Evolutionary conservation across 2,797 vertebrate species (phyloP).

Genomic region (Coendou prehensilis): DNA sequence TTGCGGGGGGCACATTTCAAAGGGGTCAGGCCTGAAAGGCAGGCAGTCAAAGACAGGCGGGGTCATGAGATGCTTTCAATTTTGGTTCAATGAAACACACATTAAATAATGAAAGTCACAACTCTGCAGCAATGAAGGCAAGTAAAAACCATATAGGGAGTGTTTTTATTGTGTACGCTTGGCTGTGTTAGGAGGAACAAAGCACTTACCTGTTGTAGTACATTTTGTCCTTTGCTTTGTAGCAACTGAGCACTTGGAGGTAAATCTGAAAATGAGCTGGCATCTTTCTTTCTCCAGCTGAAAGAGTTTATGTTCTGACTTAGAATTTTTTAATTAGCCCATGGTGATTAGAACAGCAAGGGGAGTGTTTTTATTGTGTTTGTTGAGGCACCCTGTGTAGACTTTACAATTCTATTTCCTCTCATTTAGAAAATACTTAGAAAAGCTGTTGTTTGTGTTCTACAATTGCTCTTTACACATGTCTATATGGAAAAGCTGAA

Average conservation of each 20-base stretch:
- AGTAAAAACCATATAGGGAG: not conserved
- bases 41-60: not conserved
- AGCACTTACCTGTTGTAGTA: not conserved
- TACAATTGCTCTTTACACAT: not conserved
- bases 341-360: not conserved
- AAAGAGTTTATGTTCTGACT: conserved; percentile 56
- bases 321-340: conserved; percentile 43
- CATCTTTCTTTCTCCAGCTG: not conserved
- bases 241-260: not conserved
- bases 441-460: not conserved
- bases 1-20: not conserved
- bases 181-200: not conserved
- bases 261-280: conserved; percentile 52
- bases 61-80: not conserved
- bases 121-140: not conserved
- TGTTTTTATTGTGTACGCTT: not conserved
- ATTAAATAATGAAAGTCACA: not conserved
- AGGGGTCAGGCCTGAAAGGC: not conserved
- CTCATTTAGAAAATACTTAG: not conserved
- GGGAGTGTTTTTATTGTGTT: not conserved
- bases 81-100: not conserved
- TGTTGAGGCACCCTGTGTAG: not conserved
- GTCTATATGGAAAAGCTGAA: not conserved
- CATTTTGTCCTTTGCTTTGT: not conserved
- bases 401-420: conserved; percentile 3